phyloP scores from a whole-genome alignment of 2,797 vertebrate species.

The Anisognathus igniventris region DNA sequence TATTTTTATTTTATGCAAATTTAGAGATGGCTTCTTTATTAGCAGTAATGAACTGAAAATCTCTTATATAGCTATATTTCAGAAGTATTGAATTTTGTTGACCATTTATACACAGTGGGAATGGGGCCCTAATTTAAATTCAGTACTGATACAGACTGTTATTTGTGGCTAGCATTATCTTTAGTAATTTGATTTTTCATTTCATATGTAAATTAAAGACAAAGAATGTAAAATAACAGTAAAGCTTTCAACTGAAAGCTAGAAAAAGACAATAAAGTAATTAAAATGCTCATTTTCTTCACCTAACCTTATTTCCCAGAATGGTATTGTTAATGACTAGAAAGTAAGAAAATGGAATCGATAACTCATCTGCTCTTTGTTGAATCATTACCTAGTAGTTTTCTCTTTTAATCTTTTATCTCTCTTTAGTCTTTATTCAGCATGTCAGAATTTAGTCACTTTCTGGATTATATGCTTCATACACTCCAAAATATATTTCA shows the following conservation, averaged over 20 bases:
- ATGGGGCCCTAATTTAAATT: not conserved
- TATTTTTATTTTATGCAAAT: not conserved
- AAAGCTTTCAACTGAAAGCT: not conserved
- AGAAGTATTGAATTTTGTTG: not conserved
- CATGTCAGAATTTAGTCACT: not conserved
- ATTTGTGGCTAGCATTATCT: not conserved
- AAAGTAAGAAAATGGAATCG: not conserved
- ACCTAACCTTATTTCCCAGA: not conserved
- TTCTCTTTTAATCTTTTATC: not conserved
- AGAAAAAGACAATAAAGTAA: not conserved
- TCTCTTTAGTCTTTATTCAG: not conserved
- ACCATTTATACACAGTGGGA: not conserved
- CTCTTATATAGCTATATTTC: not conserved
- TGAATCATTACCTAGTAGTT: not conserved
- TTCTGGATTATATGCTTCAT: not conserved
- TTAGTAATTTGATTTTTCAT: not conserved
- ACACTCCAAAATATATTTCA: not conserved
- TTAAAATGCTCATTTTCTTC: not conserved
- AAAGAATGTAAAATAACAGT: not conserved
- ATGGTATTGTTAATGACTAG: not conserved
- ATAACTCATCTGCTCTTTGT: not conserved
- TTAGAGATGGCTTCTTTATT: not conserved
- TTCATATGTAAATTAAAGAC: not conserved
- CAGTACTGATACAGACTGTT: not conserved
- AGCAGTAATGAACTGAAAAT: not conserved